Conservation (phyloP, 2,113 vertebrate genomes). For the Ia io region DNA sequence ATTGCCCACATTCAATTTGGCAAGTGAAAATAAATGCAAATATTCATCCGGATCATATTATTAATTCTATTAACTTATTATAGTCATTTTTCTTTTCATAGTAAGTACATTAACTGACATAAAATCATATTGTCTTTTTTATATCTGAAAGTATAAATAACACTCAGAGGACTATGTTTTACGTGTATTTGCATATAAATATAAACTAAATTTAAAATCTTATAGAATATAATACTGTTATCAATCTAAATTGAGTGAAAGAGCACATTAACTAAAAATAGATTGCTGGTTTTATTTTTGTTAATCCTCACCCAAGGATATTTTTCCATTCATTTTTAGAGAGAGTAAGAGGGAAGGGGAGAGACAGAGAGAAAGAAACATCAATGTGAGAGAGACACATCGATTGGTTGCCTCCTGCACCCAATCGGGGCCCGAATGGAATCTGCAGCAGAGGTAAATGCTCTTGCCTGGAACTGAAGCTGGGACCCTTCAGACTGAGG, state of each 20-base stretch:
- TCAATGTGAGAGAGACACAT: no score
- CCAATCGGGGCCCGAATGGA: no score
- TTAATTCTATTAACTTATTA: neutral
- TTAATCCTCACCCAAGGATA: no score
- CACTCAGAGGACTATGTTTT: neutral
- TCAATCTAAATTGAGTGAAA: neutral
- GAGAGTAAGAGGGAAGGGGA: no score
- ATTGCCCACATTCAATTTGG: neutral
- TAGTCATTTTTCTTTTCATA: neutral
- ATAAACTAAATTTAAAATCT: neutral
- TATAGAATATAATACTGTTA: neutral
- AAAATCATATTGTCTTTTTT: neutral
- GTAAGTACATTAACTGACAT: neutral
- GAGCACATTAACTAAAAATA: neutral
- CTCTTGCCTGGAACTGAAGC: no score
- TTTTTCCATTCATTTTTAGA: no score
- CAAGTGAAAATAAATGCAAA: neutral
- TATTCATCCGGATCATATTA: neutral
- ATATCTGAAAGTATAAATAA: neutral
- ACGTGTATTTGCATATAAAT: neutral
- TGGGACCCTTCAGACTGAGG: no score
- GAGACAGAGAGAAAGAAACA: no score
- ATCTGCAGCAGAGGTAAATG: no score
- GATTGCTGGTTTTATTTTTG: neutral
- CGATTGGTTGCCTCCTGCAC: no score